Base-by-base conservation (phyloP, 2,888 invertebrate species). In the Sesia bembeciformis region DNA sequence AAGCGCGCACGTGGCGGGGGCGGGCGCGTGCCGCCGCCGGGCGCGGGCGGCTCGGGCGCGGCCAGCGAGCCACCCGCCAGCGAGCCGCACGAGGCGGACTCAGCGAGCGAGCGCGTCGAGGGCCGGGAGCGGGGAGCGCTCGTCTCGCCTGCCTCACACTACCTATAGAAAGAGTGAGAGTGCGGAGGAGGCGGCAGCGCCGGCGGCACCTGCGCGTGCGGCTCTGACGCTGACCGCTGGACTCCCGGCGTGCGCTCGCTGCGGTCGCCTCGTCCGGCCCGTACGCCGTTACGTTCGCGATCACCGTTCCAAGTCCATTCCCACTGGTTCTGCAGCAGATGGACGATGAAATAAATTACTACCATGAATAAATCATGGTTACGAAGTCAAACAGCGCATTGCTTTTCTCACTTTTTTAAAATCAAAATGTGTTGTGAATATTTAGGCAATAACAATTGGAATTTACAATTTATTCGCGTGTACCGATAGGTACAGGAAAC, bases 151-250 rank as follows among this genome's bases (percentile, higher is more conserved):
- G 82, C 87, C 88, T 84, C 86, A 81, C 87, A 88, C 86, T 87
- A 85, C 81, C 82, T 90, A 71, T 90, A 89, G 76, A 90, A 90
- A 54, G 90, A 90, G 74, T 90, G 89, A 58, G 90, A 90, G 74
- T 90, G 90, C 64, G 90, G 85, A 60, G 90, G 87, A 66, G 90
- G 89, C 56, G 90, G 83, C 73, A 89, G 68, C 64, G 81, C 71
- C 62, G 85, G 80, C 57, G 90, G 86, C 57, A 90, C 81, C 39
- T 91, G 91, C 53, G 92, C 91, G 74, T 92, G 91, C 46, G 91
- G 92, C 73, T 92, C 92, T 63, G 91, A 92, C 51, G 91, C 91
- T 46, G 92, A 92, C 23, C 92, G 87, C 76, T 92, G 92, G 56
- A 91, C 91, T 60, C 91, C 84, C 51, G 90, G 90, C 58, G 91